Percentiles rank a stretch among this genome's conserved stretches.
phyloP scores from a whole-genome alignment of 2,797 vertebrate species.

The Mionectes olivaceus region DNA sequence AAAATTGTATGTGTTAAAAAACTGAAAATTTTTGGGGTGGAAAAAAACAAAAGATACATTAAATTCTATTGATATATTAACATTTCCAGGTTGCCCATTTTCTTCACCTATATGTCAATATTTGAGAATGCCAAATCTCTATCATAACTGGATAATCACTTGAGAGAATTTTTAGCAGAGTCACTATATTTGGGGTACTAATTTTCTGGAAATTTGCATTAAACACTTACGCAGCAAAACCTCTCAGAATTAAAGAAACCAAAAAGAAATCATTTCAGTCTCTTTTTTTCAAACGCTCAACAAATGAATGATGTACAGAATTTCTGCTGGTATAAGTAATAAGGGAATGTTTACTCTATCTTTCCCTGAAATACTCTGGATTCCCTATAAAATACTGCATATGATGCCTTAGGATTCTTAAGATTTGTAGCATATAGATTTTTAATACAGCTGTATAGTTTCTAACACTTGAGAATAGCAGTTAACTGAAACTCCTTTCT shows the following conservation, averaged over 20 bases:
- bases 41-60: no score
- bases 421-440: not conserved
- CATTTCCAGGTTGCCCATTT: not conserved
- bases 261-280: not conserved
- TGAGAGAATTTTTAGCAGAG: not conserved
- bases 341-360: not conserved
- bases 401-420: not conserved
- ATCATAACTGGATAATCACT: not conserved
- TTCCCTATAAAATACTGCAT: not conserved
- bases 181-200: not conserved
- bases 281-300: not conserved
- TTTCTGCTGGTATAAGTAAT: not conserved
- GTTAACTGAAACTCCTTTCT: not conserved
- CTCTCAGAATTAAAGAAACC: not conserved
- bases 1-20: not conserved
- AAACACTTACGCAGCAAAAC: not conserved
- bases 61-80: not conserved
- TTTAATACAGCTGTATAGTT: not conserved
- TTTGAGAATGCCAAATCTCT: not conserved
- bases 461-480: not conserved
- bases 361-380: not conserved
- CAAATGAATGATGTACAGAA: not conserved
- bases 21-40: rapidly evolving
- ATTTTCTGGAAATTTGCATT: not conserved
- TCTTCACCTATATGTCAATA: not conserved